A percentile compares a stretch with the other conserved stretches of the same genome.
phyloP scores from a whole-genome alignment of 1,140 invertebrate species.

The Bombus polaris region DNA sequence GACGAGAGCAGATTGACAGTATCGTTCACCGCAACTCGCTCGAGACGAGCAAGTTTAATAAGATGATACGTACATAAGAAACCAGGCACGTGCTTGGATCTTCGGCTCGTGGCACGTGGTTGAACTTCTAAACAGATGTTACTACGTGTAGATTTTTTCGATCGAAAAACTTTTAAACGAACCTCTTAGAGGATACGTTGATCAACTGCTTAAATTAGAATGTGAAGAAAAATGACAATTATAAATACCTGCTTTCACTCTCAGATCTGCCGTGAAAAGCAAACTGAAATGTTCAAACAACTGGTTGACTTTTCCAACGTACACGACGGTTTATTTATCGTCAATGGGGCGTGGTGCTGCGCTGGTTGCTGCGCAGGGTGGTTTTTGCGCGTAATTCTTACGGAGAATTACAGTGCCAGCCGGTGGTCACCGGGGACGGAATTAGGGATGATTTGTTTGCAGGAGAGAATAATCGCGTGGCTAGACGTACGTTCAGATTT shows the following conservation, averaged over 20 bases:
- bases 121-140: not conserved
- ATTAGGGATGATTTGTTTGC: conserved; percentile 48
- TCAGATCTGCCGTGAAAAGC: no score
- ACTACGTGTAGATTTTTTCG: not conserved
- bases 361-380: not conserved
- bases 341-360: conserved; percentile 5
- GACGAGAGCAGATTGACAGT: conserved; percentile 7
- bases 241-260: no score
- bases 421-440: conserved; percentile 22
- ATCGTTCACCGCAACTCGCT: not conserved
- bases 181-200: no score
- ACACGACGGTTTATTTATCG: conserved; percentile 22
- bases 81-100: not conserved
- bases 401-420: conserved; percentile 4
- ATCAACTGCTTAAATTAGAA: no score
- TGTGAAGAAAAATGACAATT: no score
- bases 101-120: not conserved
- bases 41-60: not conserved
- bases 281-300: not conserved
- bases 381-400: conserved; percentile 29
- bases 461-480: not conserved
- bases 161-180: not conserved
- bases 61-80: not conserved
- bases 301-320: not conserved
- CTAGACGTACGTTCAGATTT: not conserved